Conservation (phyloP, 2,797 vertebrate genomes). For the Rhincodon typus region DNA sequence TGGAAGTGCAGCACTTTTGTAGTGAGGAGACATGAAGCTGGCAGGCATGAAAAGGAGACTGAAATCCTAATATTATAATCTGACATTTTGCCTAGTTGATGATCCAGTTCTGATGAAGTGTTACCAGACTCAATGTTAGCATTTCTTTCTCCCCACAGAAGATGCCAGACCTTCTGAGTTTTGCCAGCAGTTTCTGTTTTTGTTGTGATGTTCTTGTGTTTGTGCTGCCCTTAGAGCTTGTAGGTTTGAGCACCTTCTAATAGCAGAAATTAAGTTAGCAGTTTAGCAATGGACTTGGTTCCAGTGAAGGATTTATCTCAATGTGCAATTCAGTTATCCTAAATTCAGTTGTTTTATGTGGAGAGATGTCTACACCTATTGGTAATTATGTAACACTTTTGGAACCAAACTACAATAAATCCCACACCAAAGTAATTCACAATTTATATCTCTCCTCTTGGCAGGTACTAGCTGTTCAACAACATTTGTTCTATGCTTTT, state of each 20-base stretch:
- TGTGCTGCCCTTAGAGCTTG: not conserved
- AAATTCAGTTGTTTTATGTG: not conserved
- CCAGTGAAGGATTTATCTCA: not conserved
- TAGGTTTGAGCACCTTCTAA: not conserved
- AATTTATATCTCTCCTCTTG: not conserved
- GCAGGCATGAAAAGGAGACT: not conserved
- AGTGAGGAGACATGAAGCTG: not conserved
- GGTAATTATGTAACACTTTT: not conserved
- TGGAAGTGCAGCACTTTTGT: not conserved
- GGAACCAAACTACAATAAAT: not conserved
- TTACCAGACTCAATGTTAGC: too few species aligned
- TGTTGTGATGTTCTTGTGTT: too few species aligned
- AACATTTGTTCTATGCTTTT: not conserved
- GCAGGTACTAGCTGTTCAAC: not conserved
- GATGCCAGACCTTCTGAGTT: too few species aligned
- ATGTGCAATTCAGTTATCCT: not conserved
- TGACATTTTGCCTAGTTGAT: not conserved
- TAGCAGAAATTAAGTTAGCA: not conserved
- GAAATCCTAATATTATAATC: not conserved
- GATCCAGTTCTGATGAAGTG: not conserved
- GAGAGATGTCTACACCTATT: not conserved
- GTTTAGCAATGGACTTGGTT: not conserved
- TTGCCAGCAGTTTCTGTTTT: too few species aligned
- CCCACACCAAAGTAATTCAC: not conserved
- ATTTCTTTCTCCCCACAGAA: too few species aligned